phyloP scores from a whole-genome alignment of 1,140 invertebrate species.

The Nymphalis io region DNA sequence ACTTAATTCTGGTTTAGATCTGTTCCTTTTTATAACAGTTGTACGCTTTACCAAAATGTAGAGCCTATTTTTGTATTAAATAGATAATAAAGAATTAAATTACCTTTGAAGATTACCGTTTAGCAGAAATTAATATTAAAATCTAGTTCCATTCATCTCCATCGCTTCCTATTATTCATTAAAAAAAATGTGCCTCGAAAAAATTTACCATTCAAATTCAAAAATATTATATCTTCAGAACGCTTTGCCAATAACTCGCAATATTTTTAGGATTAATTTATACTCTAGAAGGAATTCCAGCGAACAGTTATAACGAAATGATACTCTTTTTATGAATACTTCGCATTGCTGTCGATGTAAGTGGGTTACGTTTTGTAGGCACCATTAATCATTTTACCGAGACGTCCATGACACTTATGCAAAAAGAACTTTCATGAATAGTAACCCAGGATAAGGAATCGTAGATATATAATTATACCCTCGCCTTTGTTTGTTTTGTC shows the following conservation, averaged over 20 bases:
- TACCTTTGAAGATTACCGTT: neutral
- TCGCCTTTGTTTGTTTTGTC: too few species aligned
- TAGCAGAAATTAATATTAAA: neutral
- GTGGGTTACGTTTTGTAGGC: conserved; percentile 69
- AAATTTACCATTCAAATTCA: conserved; percentile 21
- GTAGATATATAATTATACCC: too few species aligned
- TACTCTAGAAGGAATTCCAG: conserved; percentile 40
- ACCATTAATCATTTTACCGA: conserved; percentile 70
- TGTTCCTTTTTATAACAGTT: too few species aligned
- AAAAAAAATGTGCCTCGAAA: neutral
- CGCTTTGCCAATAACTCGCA: conserved; percentile 31
- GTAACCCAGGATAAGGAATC: neutral
- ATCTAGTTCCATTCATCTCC: neutral
- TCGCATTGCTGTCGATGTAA: conserved; percentile 64
- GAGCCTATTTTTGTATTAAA: too few species aligned
- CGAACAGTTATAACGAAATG: conserved; percentile 64
- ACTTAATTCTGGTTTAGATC: too few species aligned
- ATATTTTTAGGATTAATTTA: conserved; percentile 55
- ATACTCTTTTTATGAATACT: conserved; percentile 70
- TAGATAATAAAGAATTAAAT: neutral
- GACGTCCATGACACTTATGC: conserved; percentile 44
- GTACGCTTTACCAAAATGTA: too few species aligned
- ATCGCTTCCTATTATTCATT: neutral
- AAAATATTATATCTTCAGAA: conserved; percentile 42
- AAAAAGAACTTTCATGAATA: neutral